Evolutionary conservation across 2,797 vertebrate genomes (phyloP), one percentile per base, ranked within the genome.

Genomic region (Pipistrellus pygmaeus): DNA sequence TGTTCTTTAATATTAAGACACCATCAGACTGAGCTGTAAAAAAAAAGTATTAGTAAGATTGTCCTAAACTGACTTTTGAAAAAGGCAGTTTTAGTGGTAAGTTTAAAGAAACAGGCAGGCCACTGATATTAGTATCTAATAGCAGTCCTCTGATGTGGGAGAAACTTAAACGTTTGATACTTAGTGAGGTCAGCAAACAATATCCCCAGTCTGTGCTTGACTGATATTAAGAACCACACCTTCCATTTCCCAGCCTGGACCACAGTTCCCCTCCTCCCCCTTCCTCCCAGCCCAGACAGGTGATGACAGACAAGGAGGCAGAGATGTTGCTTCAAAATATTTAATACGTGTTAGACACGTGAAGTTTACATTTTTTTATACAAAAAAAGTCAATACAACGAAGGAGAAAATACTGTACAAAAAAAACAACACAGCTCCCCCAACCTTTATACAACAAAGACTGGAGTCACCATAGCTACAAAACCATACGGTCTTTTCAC

Each of bases 371-470:
- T 98, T 98, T 96, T 96, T 96, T 98, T 96, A 98, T 98, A 98
- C 98, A 98, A 99, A 98, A 98, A 99, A 98, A 98, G 95, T 97
- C 98, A 98, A 98, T 98, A 99, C 98, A 98, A 97, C 97, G 96
- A 98, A 96, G 95, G 96, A 98, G 93, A 98, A 97, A 98, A 98
- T 96, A 98, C 98, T 98, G 97, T 99, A 99, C 98, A 44, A 44
- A 44, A 44, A 44, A 44, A 99, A 38, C 38, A 38, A 38, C 38
- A 38, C 95, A 97, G 97, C 95, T 88, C 91, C 97, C 97, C 98
- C 97, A 98, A 98, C 98, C 99, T 99, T 99, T 99, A 98, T 99
- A 99, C 98, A 99, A 99, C 99, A 99, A 99, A 99, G 98, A 96
- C 98, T 93, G 97, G 98, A 97, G 96, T 95, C 78, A 96, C 92